Conservation (phyloP, 1,140 invertebrate genomes). For the Drosophila malerkotliana region DNA sequence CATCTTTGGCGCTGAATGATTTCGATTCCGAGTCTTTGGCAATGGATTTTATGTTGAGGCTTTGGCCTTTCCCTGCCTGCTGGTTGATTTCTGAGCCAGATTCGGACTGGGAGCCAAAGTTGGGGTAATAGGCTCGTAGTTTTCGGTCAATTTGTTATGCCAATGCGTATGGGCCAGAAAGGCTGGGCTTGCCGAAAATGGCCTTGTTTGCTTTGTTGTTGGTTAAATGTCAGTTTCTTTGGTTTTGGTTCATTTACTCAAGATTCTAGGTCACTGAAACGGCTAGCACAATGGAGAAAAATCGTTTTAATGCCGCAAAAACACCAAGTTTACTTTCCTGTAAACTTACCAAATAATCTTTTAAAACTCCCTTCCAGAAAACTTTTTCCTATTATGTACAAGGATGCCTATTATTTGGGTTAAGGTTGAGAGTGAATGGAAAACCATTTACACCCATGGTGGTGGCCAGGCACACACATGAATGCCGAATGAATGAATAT, state of each 20-base stretch:
- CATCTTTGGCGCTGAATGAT: conserved; percentile 20
- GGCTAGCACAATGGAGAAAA: conserved; percentile 52
- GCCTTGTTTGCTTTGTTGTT: conserved; percentile 65
- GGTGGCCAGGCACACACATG: conserved; percentile 34
- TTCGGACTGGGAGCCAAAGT: conserved; percentile 54
- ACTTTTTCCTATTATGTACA: neutral
- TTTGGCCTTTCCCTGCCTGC: conserved; percentile 46
- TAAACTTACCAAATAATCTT: conserved; percentile 37
- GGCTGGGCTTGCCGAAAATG: neutral
- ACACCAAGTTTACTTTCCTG: conserved; percentile 22
- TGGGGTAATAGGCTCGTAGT: conserved; percentile 77
- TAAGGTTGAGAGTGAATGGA: neutral
- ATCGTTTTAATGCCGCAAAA: conserved; percentile 10
- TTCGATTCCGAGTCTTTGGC: conserved; percentile 51
- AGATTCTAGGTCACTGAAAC: conserved; percentile 48
- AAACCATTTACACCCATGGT: conserved; percentile 46
- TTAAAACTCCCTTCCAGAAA: conserved; percentile 34
- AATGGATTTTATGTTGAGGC: conserved; percentile 75
- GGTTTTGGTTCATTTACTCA: conserved; percentile 74
- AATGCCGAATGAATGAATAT: conserved; percentile 65
- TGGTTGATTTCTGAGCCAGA: conserved; percentile 69
- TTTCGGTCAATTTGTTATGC: conserved; percentile 81
- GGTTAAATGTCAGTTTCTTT: conserved; percentile 70
- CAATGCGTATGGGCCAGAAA: conserved; percentile 33
- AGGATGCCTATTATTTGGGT: conserved; percentile 27